Base-by-base conservation (phyloP, 2,797 vertebrate genomes). In the Sciaenops ocellatus region DNA sequence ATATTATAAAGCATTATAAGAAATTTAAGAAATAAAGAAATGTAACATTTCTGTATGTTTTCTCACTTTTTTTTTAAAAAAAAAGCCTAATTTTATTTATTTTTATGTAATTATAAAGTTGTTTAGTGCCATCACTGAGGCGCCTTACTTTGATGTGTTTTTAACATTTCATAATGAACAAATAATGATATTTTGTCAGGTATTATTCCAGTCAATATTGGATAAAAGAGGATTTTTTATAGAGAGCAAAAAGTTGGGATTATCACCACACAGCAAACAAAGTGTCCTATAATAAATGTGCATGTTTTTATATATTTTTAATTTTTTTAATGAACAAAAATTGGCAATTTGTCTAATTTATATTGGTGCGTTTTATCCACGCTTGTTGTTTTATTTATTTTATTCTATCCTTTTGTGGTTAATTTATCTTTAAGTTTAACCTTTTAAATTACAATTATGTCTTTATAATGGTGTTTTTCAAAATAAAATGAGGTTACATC, bases 161-260 rank as follows among this genome's bases (percentile, higher is more conserved):
- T 34, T 26, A 24, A 24, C 16, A 2, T 66, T 51, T 22, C 6
- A 55, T 12, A 46, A 15, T n/a, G 11, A 44, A 22, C 0, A 16
- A 51, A 66, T 80, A 13, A 55, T 62, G 42, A n/a, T 56, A 69
- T 59, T 22, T 65, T 51, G 0, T 18, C 13, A 66, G 6, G 30
- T 1, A 50, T 41, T 57, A 18, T 56, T 41, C 0, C 2, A 63
- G 47, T 61, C 54, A 64, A 64, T 10, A 13, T 11, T 57, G 1
- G 2, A 6, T n/a, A 6, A 56, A 73, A 38, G 0, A 9, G 1
- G 1, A 38, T 34, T 66, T 38, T 41, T 63, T 67, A 42, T 5
- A 56, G 28, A 34, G 3, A 28, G 4, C 6, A 51, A 30, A 42
- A 2, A 59, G 13, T 1, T 16, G 9, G 65, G 10, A 20, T 52